These are phyloP conservation scores for Tor tambroides DNA, from an alignment of 2,113 vertebrate genomes.

Conservation along the genomic window DNA sequence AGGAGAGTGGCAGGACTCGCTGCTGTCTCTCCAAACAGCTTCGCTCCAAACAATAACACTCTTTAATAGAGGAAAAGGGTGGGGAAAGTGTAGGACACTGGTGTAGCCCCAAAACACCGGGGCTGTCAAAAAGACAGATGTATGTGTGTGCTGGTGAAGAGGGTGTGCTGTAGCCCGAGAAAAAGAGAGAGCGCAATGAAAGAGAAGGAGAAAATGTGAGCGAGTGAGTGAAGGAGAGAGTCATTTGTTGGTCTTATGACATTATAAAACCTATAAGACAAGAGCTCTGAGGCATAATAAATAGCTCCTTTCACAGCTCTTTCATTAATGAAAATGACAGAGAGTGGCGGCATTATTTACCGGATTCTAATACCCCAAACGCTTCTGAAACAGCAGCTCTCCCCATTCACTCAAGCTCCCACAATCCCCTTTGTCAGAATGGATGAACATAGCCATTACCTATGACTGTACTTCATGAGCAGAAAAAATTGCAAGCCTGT, in stretches of 20 bases:
- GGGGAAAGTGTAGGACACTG: background rate
- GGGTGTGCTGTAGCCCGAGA: background rate
- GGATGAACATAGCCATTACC: slow-evolving; percentile 47
- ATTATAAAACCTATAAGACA: slow-evolving; percentile 38
- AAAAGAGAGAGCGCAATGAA: background rate
- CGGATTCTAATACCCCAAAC: slow-evolving; percentile 56
- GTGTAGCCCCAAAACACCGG: slow-evolving; percentile 5
- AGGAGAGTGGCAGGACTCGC: slow-evolving; percentile 17
- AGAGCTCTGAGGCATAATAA: slow-evolving; percentile 49
- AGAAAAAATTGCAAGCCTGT: slow-evolving; percentile 15
- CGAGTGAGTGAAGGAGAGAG: slow-evolving; percentile 3
- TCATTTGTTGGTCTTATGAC: slow-evolving; percentile 13
- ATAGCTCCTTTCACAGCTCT: slow-evolving; percentile 55
- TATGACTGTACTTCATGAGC: slow-evolving; percentile 29
- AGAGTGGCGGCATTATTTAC: slow-evolving; percentile 45
- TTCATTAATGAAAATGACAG: slow-evolving; percentile 64
- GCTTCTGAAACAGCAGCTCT: slow-evolving; percentile 44
- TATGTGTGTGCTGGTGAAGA: background rate
- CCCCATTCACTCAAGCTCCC: slow-evolving; percentile 27
- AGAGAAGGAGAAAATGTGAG: slow-evolving; percentile 3
- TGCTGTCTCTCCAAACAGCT: background rate
- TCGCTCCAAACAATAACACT: slow-evolving; percentile 5
- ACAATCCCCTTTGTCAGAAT: slow-evolving; percentile 43
- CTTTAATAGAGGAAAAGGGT: slow-evolving; percentile 14
- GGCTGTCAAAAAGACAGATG: slow-evolving; percentile 39